Conservation (phyloP, 2,797 vertebrate genomes). For the Halcyon badia region DNA sequence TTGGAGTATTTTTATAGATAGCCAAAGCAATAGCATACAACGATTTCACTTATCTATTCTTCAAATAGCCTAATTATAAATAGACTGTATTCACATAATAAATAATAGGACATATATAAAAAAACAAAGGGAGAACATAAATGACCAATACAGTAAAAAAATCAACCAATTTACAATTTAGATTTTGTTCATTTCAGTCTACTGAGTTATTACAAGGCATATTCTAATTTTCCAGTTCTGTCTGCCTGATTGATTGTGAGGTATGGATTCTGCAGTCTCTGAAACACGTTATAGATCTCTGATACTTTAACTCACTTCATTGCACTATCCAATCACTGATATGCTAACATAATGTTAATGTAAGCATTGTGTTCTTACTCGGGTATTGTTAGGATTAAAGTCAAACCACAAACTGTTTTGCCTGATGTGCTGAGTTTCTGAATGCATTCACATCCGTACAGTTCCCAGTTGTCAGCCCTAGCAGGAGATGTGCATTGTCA, state of each 20-base stretch:
- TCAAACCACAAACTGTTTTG: background rate
- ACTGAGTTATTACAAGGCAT: background rate
- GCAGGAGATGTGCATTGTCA: rapidly evolving
- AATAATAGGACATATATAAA: background rate
- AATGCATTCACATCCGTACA: background rate
- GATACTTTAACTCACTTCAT: background rate
- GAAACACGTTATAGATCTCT: background rate
- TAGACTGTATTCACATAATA: background rate
- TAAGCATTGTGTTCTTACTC: background rate
- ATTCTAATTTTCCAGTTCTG: background rate
- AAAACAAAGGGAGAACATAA: background rate
- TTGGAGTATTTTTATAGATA: background rate
- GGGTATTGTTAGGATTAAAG: background rate
- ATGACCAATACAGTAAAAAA: background rate
- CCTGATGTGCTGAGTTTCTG: background rate
- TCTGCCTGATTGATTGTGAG: background rate
- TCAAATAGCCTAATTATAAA: background rate
- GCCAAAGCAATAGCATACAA: background rate
- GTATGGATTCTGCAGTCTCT: background rate
- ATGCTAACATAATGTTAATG: background rate
- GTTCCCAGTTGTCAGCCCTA: background rate
- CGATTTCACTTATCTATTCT: background rate
- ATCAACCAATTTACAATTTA: background rate
- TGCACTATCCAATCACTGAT: background rate
- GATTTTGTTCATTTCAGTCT: background rate